A percentile compares a stretch with the other conserved stretches of the same genome.
Conservation (phyloP, 2,888 invertebrate species). For the Ctena decussata region DNA sequence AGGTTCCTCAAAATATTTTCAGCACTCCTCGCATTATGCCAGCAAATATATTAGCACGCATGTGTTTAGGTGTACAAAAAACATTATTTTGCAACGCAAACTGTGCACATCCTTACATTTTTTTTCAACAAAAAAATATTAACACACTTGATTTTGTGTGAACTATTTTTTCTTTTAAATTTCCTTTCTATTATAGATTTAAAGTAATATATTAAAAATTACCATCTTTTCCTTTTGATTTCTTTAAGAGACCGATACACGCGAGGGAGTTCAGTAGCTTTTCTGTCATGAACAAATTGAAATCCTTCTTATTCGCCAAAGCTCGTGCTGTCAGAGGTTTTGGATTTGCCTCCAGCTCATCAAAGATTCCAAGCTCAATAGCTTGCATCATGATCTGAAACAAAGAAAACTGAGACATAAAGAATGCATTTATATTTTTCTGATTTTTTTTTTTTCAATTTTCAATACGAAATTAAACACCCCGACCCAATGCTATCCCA, state of each 20-base stretch:
- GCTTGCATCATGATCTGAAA: constrained; percentile 74
- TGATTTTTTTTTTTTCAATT: background rate
- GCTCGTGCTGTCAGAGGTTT: constrained; percentile 58
- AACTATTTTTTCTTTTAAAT: no score
- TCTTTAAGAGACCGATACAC: constrained; percentile 68
- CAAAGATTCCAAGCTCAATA: constrained; percentile 75
- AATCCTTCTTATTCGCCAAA: constrained; percentile 69
- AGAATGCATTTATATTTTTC: background rate
- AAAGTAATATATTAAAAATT: background rate
- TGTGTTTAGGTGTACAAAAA: no score
- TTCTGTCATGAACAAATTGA: constrained; percentile 68
- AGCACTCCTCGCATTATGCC: no score
- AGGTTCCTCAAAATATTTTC: no score
- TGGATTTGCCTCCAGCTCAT: constrained; percentile 66
- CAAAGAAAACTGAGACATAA: no score
- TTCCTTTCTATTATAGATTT: no score
- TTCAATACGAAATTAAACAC: background rate
- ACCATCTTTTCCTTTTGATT: constrained; percentile 57
- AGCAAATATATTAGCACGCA: no score
- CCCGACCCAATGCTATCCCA: background rate
- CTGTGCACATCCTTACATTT: no score
- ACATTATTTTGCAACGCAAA: no score
- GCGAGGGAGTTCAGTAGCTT: constrained; percentile 73
- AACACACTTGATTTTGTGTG: no score
- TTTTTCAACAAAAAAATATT: no score